phyloP scores from a whole-genome alignment of 2,113 vertebrate genomes.

The Elaphurus davidianus region DNA sequence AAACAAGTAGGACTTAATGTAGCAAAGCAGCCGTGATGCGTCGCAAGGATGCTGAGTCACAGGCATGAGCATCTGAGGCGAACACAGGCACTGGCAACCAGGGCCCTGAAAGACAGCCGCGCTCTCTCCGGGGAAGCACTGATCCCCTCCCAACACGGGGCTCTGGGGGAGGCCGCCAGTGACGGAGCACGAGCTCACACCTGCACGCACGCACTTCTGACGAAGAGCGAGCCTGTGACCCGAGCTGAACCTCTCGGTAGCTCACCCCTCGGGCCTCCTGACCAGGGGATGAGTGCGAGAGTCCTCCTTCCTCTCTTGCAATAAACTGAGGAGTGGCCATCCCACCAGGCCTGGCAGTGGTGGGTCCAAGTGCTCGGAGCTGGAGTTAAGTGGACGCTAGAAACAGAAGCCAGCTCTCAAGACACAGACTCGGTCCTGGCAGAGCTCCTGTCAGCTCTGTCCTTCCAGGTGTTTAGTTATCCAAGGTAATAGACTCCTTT shows the following conservation, averaged over 20 bases:
- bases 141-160: neutral
- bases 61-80: rapidly evolving
- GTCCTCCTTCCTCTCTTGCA: neutral
- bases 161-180: neutral
- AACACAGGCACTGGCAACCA: neutral
- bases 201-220: neutral
- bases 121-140: neutral
- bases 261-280: neutral
- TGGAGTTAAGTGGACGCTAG: neutral
- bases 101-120: too few relatives aligned
- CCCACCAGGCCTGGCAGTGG: neutral
- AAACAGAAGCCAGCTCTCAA: neutral
- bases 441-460: neutral
- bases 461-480: neutral
- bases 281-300: neutral
- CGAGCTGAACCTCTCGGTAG: neutral
- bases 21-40: neutral
- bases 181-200: rapidly evolving
- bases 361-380: neutral
- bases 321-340: neutral
- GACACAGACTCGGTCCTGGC: neutral
- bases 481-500: neutral
- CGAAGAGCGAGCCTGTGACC: neutral
- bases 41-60: neutral
- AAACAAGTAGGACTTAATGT: neutral